Conservation (phyloP, 2,888 invertebrate genomes). For the Gonocerus acuteangulatus region DNA sequence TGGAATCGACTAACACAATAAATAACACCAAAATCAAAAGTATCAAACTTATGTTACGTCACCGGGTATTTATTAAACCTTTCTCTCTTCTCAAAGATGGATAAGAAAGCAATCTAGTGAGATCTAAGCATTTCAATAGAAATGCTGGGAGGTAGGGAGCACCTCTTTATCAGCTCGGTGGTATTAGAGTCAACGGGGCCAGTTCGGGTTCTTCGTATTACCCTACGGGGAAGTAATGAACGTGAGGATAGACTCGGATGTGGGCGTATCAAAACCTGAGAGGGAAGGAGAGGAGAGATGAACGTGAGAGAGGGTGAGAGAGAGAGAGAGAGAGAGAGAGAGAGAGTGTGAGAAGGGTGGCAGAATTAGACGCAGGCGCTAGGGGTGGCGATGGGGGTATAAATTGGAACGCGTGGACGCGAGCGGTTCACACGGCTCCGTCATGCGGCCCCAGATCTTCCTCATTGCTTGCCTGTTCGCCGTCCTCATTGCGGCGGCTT, state of each 20-base stretch:
- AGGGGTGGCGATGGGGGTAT: background rate
- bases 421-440: background rate
- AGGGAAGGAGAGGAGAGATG: background rate
- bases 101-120: too few relatives aligned
- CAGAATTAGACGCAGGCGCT: background rate
- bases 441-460: background rate
- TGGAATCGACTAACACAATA: too few relatives aligned
- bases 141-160: too few relatives aligned
- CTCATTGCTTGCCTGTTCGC: constrained; percentile 37
- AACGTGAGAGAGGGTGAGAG: background rate
- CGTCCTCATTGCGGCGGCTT: constrained; percentile 31
- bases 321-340: background rate
- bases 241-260: background rate
- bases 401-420: background rate
- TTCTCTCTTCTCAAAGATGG: too few relatives aligned
- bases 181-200: too few relatives aligned
- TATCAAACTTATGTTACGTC: too few relatives aligned
- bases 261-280: background rate
- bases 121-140: too few relatives aligned
- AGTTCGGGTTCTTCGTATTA: too few relatives aligned
- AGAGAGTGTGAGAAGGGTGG: background rate
- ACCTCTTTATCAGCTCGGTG: too few relatives aligned
- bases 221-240: too few relatives aligned
- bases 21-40: too few relatives aligned
- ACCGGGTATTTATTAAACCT: too few relatives aligned